Evolutionary conservation across 2,888 invertebrate genomes (phyloP).

Genomic region (Luperina nickerlii): DNA sequence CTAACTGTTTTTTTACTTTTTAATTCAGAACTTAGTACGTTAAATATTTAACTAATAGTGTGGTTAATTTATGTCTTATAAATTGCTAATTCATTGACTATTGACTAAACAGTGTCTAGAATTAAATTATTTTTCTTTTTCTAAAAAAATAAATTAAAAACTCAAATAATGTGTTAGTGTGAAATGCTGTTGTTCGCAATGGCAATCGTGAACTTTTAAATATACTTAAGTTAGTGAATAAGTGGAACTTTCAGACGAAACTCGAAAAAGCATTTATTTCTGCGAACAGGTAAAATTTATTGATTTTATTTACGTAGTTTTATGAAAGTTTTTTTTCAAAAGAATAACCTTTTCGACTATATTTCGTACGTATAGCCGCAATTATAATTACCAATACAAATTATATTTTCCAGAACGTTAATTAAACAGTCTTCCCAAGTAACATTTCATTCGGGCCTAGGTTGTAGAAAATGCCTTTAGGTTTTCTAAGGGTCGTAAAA

Average conservation of each 20-base stretch:
- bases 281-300: constrained; percentile 31
- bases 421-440: neutral
- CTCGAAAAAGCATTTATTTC: constrained; percentile 3
- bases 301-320: neutral
- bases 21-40: neutral
- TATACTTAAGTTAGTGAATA: neutral
- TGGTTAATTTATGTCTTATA: neutral
- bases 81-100: neutral
- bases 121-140: no score
- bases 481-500: no score
- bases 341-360: neutral
- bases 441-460: no score
- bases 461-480: no score
- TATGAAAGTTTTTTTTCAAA: neutral
- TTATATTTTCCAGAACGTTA: neutral
- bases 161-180: constrained; percentile 2
- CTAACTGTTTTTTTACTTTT: neutral
- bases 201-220: constrained; percentile 40
- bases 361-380: neutral
- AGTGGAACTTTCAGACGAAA: constrained; percentile 23
- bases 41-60: constrained; percentile 8
- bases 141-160: neutral
- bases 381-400: neutral
- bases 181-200: neutral
- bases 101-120: neutral